Evolutionary conservation across 2,797 vertebrate genomes (phyloP), one percentile per base, ranked within the genome.

Genomic region (Clarias platycephalus): DNA sequence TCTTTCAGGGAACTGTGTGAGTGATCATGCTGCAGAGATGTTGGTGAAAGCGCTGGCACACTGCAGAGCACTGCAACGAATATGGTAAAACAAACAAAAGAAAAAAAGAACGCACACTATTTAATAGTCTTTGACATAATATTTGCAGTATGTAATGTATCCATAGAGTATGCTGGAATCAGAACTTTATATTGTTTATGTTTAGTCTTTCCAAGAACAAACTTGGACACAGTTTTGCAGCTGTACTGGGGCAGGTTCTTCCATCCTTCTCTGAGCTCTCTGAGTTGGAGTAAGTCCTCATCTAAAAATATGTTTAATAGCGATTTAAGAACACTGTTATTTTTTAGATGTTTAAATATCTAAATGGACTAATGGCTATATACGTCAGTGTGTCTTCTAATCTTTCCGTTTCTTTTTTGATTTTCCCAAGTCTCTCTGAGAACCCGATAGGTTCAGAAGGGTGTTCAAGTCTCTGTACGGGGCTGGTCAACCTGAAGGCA

Each of bases 191-290:
- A 4, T 62, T 63, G 7, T 79, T 37, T 79, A 79, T 86, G 79
- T 87, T 67, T 89, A 98, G 97, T 55, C 91, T 99, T 4, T 93
- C 95, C n/a, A 85, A 80, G 80, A 98, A 97, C 81, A 44, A 0
- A 31, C 93, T 98, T n/a, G 94, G 93, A 26, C 89, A 93, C 58
- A 71, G 83, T 84, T 92, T 92, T 16, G 94, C 93, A 75, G 86
- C 88, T 87, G 89, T 58, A 68, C 94, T 98, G 90, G 91, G 94
- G 37, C 85, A 86, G 5, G 85, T 92, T 62, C 90, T 97, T 10
- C 94, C 95, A 0, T 89, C 7, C 3, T 85, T 93, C 84, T 66
- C 85, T 28, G 83, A 71, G 58, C 92, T 98, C 86, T 91, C 90
- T 70, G 88, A 95, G 83, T 90, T 98, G 49, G 91, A 95, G 97